phyloP scores from a whole-genome alignment of 2,113 vertebrate genomes.

The Charadrius vociferus region DNA sequence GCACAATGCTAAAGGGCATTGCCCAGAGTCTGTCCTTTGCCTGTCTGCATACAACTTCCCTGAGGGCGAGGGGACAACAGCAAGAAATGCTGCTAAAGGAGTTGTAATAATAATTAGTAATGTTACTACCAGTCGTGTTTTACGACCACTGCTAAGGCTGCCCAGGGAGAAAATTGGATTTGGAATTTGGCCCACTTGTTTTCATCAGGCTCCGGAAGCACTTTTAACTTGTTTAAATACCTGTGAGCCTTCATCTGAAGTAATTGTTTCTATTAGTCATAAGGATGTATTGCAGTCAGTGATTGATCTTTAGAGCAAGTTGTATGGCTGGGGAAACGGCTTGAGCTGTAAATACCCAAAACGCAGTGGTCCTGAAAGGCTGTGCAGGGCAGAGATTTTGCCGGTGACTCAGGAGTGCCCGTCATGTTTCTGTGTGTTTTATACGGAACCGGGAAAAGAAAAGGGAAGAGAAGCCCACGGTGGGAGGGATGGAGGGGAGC shows the following conservation, averaged over 20 bases:
- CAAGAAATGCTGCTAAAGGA: not conserved
- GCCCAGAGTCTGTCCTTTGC: not conserved
- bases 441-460: not conserved
- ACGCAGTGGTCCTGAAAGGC: fast-evolving
- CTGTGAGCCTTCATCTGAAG: not conserved
- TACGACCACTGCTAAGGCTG: not conserved
- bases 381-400: not conserved
- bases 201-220: not conserved
- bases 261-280: not conserved
- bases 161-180: not conserved
- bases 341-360: not conserved
- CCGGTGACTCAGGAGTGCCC: not conserved
- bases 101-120: not conserved
- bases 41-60: not conserved
- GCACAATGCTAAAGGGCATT: not conserved
- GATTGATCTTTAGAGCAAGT: not conserved
- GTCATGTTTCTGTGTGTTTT: fast-evolving
- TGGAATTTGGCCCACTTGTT: constrained; percentile 17
- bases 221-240: constrained; percentile 21
- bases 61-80: not conserved
- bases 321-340: not conserved
- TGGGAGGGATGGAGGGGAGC: not conserved
- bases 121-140: not conserved
- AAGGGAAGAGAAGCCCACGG: fast-evolving
- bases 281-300: not conserved